These are phyloP conservation scores for Micropoecilia bifurca DNA, from an alignment of 2,797 vertebrate genomes.

Conservation along the genomic window DNA sequence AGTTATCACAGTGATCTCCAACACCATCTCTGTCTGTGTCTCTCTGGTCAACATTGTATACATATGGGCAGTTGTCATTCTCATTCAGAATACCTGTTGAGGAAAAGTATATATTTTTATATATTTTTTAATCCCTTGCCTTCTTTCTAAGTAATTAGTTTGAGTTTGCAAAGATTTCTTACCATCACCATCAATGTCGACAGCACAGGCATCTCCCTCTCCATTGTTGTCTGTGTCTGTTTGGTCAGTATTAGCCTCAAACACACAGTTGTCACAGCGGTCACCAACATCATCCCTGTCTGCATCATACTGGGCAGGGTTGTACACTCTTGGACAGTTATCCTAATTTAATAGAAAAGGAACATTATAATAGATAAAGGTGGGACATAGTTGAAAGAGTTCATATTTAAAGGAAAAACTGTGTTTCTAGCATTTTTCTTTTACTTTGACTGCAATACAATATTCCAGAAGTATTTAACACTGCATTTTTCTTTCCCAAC, in stretches of 20 bases:
- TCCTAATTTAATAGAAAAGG: slow-evolving; percentile 83
- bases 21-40: slow-evolving; percentile 95
- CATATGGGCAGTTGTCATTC: slow-evolving; percentile 95
- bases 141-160: not conserved
- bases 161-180: slow-evolving; percentile 47
- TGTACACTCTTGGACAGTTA: slow-evolving; percentile 95
- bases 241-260: slow-evolving; percentile 96
- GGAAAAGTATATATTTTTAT: slow-evolving; percentile 30
- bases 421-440: slow-evolving; percentile 11
- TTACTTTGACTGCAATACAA: slow-evolving; percentile 53
- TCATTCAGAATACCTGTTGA: slow-evolving; percentile 93
- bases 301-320: slow-evolving; percentile 95
- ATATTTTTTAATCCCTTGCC: too few relatives aligned
- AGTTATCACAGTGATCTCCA: slow-evolving; percentile 99
- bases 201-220: slow-evolving; percentile 95
- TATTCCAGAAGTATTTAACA: slow-evolving; percentile 64
- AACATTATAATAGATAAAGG: slow-evolving; percentile 31
- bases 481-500: slow-evolving; percentile 59
- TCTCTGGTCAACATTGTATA: slow-evolving; percentile 97
- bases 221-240: slow-evolving; percentile 96
- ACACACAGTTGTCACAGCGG: slow-evolving; percentile 96
- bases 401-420: slow-evolving; percentile 30
- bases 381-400: slow-evolving; percentile 13
- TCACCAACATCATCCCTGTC: slow-evolving; percentile 97
- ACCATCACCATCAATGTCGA: slow-evolving; percentile 99